Percentiles rank a stretch among this genome's conserved stretches.
Evolutionary conservation across 2,797 vertebrate species (phyloP).

Genomic region (Ceyx erithaca): DNA sequence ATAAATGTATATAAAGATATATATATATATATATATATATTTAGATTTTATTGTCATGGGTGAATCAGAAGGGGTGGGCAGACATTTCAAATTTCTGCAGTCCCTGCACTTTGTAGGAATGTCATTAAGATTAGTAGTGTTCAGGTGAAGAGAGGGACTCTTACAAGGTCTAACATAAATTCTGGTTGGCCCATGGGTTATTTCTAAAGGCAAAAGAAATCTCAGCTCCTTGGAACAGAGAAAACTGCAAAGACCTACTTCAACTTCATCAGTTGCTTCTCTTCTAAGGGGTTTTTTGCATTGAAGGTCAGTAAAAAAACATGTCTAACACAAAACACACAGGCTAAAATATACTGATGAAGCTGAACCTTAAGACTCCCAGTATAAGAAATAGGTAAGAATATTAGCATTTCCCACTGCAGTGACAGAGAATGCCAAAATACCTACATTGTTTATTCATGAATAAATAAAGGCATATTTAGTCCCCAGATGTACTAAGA

Average conservation of each 20-base stretch:
- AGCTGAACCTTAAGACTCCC: not conserved
- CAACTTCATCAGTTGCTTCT: not conserved
- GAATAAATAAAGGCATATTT: not conserved
- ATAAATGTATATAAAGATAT: too few relatives aligned
- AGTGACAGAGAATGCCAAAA: not conserved
- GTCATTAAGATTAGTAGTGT: not conserved
- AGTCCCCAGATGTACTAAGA: not conserved
- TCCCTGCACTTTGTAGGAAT: not conserved
- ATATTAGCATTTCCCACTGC: not conserved
- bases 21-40: not conserved
- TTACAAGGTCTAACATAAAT: not conserved
- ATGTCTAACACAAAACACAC: not conserved
- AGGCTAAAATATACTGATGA: not conserved
- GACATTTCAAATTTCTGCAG: not conserved
- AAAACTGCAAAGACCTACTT: not conserved
- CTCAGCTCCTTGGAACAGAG: not conserved
- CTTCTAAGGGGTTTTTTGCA: not conserved
- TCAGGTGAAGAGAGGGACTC: not conserved
- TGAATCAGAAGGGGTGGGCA: not conserved
- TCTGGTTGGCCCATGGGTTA: not conserved
- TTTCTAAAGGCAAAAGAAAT: not conserved
- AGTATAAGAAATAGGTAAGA: not conserved
- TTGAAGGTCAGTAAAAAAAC: not conserved
- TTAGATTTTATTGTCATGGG: not conserved
- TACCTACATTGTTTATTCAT: not conserved